A percentile compares a stretch with the other conserved stretches of the same genome.
Evolutionary conservation across 2,888 invertebrate genomes (phyloP).

Genomic region (Epirrita christyi): DNA sequence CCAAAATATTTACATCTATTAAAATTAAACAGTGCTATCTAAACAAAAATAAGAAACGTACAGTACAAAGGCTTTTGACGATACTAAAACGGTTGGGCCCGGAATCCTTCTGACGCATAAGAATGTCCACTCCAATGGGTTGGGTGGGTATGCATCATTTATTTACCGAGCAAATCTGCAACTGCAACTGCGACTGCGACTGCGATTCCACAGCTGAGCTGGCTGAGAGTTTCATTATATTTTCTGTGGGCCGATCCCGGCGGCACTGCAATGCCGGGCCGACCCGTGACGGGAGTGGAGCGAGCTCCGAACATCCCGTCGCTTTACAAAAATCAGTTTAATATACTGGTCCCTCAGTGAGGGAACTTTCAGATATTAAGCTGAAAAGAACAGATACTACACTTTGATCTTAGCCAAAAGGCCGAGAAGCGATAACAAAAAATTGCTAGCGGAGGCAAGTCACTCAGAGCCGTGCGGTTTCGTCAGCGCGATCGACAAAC

Average conservation of each 20-base stretch:
- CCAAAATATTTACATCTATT: no score
- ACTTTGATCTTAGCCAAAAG: conserved; percentile 26
- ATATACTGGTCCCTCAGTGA: conserved; percentile 26
- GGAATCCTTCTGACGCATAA: no score
- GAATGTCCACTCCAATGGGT: no score
- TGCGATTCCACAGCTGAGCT: no score
- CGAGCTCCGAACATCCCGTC: conserved; percentile 25
- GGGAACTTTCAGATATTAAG: conserved; percentile 26
- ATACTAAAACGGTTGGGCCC: no score
- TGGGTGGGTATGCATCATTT: no score
- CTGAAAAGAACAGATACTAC: conserved; percentile 26
- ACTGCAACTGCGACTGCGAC: no score
- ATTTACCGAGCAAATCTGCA: no score
- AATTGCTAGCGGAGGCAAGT: not conserved
- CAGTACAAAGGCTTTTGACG: no score
- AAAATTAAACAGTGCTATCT: no score
- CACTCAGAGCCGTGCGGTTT: conserved; percentile 13
- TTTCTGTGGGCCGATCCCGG: conserved; percentile 22
- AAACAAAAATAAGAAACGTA: no score
- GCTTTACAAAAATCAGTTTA: conserved; percentile 23
- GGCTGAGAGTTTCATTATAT: not conserved
- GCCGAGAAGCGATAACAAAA: conserved; percentile 19
- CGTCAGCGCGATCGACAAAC: conserved; percentile 21
- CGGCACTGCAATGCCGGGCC: conserved; percentile 26
- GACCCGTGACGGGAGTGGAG: conserved; percentile 26